Evolutionary conservation across 2,113 vertebrate species (phyloP), one percentile per base, ranked within the genome.

Genomic region (Apteryx owenii): DNA sequence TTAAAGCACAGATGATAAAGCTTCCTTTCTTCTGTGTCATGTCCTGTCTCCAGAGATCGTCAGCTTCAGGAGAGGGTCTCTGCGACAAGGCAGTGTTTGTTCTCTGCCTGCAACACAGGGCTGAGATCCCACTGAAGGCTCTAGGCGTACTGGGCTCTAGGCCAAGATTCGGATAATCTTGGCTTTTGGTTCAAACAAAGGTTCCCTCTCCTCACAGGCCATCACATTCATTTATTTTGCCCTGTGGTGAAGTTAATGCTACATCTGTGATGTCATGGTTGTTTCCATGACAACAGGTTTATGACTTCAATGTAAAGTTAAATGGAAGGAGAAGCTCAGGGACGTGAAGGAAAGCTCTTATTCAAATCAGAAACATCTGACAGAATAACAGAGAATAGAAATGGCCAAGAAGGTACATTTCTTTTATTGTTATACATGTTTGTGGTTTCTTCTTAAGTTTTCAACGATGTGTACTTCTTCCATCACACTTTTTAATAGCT

Each of bases 121-220:
- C 82, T 84, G 82, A 81, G 89, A 71, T 90, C 64, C 77, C 69
- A 48, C 89, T 46, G 19, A 71, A 70, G 89, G 81, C 95, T 93
- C 85, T 69, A 64, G 69, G 91, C 68, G 71, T 71, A 33, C 76
- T 3, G 33, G 95, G 96, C 79, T 93, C 18, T 10, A 33, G 82
- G 91, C 96, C 94, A 95, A 73, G 68, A 65, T n/a, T 93, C 3
- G 1, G 82, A 84, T 79, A 95, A 81, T 90, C 88, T 96, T 94
- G 91, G 91, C 82, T 96, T 92, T 90, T 96, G 85, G 80, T 81
- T 97, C 95, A 96, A 94, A 97, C 91, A 95, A 94, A 96, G 85
- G 85, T 92, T 94, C 91, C 88, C 91, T 94, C 89, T 96, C 93
- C 95, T 97, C 33, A 4, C 64, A 88, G 85, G 50, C 94, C 93